These are phyloP conservation scores for Rhamphomyia laevipes DNA, from an alignment of 2,888 invertebrate species.

Conservation along the genomic window DNA sequence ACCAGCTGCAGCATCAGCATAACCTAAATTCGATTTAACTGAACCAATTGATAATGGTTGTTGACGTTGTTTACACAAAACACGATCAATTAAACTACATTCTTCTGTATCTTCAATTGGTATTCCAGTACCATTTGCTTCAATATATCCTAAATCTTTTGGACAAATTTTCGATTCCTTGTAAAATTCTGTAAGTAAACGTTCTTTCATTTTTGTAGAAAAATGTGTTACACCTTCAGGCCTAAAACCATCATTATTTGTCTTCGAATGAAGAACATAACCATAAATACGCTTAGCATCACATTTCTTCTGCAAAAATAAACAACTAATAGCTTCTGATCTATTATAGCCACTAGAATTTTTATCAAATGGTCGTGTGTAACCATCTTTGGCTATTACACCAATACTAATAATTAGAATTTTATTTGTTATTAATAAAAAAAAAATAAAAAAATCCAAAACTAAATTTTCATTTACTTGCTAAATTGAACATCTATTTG, in stretches of 20 bases:
- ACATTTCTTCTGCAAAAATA: constrained; percentile 55
- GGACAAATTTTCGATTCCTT: constrained; percentile 56
- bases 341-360: constrained; percentile 65
- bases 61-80: constrained; percentile 56
- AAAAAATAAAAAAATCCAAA: constrained; percentile 45
- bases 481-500: constrained; percentile 72
- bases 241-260: constrained; percentile 61
- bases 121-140: constrained; percentile 72
- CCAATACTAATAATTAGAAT: constrained; percentile 43
- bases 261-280: constrained; percentile 56
- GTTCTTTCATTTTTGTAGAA: constrained; percentile 45
- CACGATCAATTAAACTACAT: constrained; percentile 59
- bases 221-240: constrained; percentile 51
- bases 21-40: constrained; percentile 83
- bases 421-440: background rate
- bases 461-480: constrained; percentile 32
- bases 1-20: constrained; percentile 72
- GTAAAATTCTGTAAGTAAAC: constrained; percentile 47
- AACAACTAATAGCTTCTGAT: constrained; percentile 55
- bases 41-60: constrained; percentile 71
- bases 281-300: constrained; percentile 51
- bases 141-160: constrained; percentile 56
- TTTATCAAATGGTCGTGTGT: constrained; percentile 77
- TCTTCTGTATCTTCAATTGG: constrained; percentile 81
- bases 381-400: constrained; percentile 65